Evolutionary conservation across 1,140 invertebrate genomes (phyloP).

Genomic region (Holcopasites calliopsidis): DNA sequence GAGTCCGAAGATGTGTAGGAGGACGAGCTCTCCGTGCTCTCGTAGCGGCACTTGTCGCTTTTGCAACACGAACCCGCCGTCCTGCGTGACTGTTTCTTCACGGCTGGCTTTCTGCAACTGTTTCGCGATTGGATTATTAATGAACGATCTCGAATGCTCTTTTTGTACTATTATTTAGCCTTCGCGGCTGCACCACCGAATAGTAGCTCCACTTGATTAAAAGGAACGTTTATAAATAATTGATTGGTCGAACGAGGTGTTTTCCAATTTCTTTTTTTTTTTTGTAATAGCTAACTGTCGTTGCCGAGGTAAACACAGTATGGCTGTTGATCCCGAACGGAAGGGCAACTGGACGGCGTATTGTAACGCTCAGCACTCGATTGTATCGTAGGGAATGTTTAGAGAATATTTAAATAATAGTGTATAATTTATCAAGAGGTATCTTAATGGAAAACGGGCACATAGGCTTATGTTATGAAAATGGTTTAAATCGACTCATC

Average conservation of each 20-base stretch:
- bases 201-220: no score
- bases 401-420: no score
- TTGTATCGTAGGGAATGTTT: neutral
- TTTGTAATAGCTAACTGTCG: neutral
- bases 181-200: no score
- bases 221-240: neutral
- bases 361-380: neutral
- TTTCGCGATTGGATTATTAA: no score
- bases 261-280: neutral
- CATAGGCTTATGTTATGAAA: no score
- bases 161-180: no score
- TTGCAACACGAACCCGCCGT: neutral
- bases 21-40: neutral
- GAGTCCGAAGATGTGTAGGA: neutral
- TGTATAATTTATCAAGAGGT: no score
- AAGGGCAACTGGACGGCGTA: neutral
- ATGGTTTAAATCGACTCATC: no score
- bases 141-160: no score
- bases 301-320: neutral
- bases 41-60: neutral
- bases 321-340: neutral
- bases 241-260: neutral
- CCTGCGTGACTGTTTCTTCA: neutral
- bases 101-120: neutral
- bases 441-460: no score